Base-by-base conservation (phyloP, 2,888 invertebrate genomes). In the Coelopa pilipes region DNA sequence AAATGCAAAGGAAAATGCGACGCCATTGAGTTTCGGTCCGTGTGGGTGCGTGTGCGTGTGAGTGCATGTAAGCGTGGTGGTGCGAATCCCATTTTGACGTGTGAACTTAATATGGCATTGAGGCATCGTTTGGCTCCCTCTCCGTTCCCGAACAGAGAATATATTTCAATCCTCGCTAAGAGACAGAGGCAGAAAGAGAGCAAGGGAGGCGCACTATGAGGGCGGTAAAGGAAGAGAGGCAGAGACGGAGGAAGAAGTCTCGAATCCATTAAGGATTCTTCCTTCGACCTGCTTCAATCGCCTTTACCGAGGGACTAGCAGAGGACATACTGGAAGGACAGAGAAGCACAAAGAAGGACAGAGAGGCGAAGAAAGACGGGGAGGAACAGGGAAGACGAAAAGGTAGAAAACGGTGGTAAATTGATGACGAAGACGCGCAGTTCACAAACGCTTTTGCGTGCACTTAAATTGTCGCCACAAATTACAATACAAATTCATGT, bases 401-500 rank as follows among this genome's bases (percentile, higher is more conserved):
- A 70, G 12, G 49, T 34, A 46, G 50, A 34, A 62, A 70, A 34
- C 60, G 47, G 57, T 45, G 34, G n/a, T n/a, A 34, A 34, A 34
- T 34, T 34, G 34, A 34, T 4, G 34, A 7, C 34, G 34, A 34
- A 34, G 34, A 34, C 34, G 34, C 34, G 53, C n/a, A n/a, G 17
- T 62, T 34, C 24, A 45, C 34, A 34, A 45, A 73, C 53, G 70
- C 63, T 70, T 46, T 67, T 55, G 34, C 76, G 57, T 46, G 34
- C 62, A 72, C 74, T 75, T 70, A 75, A 78, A 73, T 74, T 74
- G 73, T 76, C 76, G 72, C 71, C 73, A 55, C 70, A 74, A 75
- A 76, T 76, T 75, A 70, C 72, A 71, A 75, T 73, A 71, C 73
- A 74, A 78, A 74, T 73, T 75, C 73, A 75, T 76, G 62, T 69